Evolutionary conservation across 1,140 invertebrate species (phyloP), one percentile per base, ranked within the genome.

Genomic region (Drosophila varians): DNA sequence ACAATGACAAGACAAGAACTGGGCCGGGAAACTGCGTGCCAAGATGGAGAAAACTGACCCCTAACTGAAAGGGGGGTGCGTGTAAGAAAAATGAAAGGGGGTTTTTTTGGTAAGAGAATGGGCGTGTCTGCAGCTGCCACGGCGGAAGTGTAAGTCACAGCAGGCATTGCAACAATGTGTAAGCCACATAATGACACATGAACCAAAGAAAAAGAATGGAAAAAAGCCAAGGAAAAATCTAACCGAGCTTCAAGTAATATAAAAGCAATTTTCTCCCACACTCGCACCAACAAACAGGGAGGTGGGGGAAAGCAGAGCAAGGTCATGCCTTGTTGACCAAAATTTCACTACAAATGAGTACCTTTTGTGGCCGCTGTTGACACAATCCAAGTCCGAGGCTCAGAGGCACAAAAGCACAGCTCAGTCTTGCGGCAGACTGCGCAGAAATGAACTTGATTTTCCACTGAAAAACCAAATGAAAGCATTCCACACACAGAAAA

Each of bases 1-100:
- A 84, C 79, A 87, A 87, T 82, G 82, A 87, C 74, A 86, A 80
- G 58, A 77, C 82, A 82, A 68, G 70, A 77, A 77, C 74, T 77
- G 19, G 56, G 48, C 68, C 55, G 64, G 57, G 65, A 55, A 71
- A 71, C 55, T 64, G 73, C 69, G 55, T 71, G 57, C 57, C 66
- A 76, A 77, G 55, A 61, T 46, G 58, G 18, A 38, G 53, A 64
- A 12, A 57, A 40, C 60, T 82, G 78, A 83, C 78, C 78, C 62
- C 77, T 21, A 38, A 62, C 21, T 14, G 12, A 58, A 70, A 62
- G 45, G 18, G 38, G 34, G 14, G 12, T 18, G n/a, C 8, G 9
- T 21, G 36, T 18, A 16, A 38, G n/a, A 16, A 16, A 25, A 43
- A 1, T 19, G 12, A 34, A 36, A 42, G 16, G 40, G 12, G 26